Evolutionary conservation across 2,797 vertebrate species (phyloP).

Genomic region (Phrynocephalus guinanensis): DNA sequence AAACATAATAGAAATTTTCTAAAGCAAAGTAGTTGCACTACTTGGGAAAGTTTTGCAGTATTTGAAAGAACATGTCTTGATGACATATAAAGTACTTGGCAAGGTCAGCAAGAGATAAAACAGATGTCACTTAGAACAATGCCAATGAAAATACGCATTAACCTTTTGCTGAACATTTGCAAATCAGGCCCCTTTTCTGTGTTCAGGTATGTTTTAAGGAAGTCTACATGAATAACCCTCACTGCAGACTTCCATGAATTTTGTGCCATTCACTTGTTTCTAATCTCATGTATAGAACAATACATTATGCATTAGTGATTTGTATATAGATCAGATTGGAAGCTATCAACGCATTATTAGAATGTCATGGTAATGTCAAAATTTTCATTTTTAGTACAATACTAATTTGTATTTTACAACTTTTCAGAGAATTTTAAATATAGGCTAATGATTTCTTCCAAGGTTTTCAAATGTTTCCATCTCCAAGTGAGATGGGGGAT

Average conservation of each 20-base stretch:
- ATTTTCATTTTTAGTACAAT: conserved; percentile 16
- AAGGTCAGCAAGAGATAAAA: background rate
- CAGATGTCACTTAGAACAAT: conserved; percentile 6
- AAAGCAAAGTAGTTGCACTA: background rate
- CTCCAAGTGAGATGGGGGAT: background rate
- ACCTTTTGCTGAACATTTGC: background rate
- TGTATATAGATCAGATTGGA: conserved; percentile 30
- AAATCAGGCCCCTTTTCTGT: background rate
- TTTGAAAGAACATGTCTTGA: background rate
- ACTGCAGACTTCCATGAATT: conserved; percentile 15
- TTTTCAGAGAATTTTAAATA: conserved; percentile 17
- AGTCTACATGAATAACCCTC: background rate
- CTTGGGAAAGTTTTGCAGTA: background rate
- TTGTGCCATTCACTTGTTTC: background rate
- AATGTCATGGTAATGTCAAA: conserved; percentile 38
- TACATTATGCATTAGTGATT: conserved; percentile 8
- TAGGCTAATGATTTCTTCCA: conserved; percentile 24
- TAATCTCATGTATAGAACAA: conserved; percentile 19
- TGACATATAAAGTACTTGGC: background rate
- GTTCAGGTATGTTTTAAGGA: background rate
- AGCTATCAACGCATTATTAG: conserved; percentile 29
- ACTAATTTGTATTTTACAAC: conserved; percentile 19
- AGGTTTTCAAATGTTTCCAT: background rate
- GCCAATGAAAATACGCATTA: background rate
- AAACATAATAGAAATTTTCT: background rate